These are phyloP conservation scores for Ptilodon capucinus DNA, from an alignment of 2,888 invertebrate genomes.

Conservation along the genomic window DNA sequence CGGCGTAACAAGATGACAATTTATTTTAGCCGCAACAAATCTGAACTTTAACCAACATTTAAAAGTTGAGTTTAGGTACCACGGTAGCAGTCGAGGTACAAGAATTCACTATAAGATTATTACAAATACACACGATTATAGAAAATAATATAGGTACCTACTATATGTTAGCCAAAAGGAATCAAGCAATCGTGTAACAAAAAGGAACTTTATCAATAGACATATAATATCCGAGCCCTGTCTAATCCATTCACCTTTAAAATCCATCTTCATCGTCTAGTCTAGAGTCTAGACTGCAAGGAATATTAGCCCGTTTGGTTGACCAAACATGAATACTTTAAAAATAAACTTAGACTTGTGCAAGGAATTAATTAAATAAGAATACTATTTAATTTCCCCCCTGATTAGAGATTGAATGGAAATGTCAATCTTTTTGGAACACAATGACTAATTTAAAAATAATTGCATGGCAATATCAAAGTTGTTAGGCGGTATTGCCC, in stretches of 20 bases:
- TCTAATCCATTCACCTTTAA: neutral
- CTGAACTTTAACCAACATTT: neutral
- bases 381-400: neutral
- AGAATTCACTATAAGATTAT: too few species aligned
- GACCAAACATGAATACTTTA: neutral
- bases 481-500: constrained; percentile 25
- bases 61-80: too few species aligned
- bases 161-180: too few species aligned
- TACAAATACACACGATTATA: too few species aligned
- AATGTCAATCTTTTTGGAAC: neutral
- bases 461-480: neutral
- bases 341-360: neutral
- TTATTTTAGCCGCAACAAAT: neutral
- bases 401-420: neutral
- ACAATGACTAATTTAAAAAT: neutral
- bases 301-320: neutral
- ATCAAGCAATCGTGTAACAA: too few species aligned
- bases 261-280: too few species aligned
- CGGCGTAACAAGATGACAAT: neutral
- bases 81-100: too few species aligned
- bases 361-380: neutral
- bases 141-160: too few species aligned
- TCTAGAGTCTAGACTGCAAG: neutral
- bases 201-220: neutral
- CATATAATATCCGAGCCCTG: neutral